Evolutionary conservation across 1,140 invertebrate species (phyloP).

Genomic region (Globodera ellingtonae): DNA sequence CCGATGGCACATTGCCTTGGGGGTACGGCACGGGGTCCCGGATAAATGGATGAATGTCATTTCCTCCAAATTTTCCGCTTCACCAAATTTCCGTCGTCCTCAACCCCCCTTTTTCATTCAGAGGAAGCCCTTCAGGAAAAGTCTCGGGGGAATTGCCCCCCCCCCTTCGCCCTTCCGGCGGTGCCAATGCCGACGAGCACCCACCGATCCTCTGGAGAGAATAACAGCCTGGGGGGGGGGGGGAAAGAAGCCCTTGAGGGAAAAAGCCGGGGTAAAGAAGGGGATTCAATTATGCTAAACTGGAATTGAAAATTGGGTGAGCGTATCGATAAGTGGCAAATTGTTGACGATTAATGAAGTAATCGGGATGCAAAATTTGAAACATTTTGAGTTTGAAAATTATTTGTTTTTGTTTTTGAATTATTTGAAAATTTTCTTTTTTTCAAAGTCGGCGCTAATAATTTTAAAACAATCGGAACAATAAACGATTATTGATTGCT

Average conservation of each 20-base stretch:
- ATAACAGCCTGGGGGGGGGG: neutral
- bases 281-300: slow-evolving; percentile 17
- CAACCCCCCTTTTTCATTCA: neutral
- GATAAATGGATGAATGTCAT: neutral
- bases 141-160: neutral
- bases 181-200: neutral
- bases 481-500: too few species aligned
- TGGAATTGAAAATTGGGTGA: too few species aligned
- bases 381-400: too few species aligned
- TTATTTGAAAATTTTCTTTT: too few species aligned
- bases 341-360: too few species aligned
- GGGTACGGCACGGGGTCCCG: neutral
- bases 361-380: too few species aligned
- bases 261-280: neutral
- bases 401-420: too few species aligned
- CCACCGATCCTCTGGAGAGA: slow-evolving; percentile 2
- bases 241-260: neutral
- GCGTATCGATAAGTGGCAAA: too few species aligned
- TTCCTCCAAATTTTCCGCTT: slow-evolving; percentile 1
- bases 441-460: too few species aligned
- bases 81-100: neutral
- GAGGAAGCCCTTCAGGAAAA: neutral
- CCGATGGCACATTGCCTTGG: neutral
- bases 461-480: too few species aligned
- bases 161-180: too few species aligned